phyloP scores from a whole-genome alignment of 1,140 invertebrate species.

The Pararge aegeria region DNA sequence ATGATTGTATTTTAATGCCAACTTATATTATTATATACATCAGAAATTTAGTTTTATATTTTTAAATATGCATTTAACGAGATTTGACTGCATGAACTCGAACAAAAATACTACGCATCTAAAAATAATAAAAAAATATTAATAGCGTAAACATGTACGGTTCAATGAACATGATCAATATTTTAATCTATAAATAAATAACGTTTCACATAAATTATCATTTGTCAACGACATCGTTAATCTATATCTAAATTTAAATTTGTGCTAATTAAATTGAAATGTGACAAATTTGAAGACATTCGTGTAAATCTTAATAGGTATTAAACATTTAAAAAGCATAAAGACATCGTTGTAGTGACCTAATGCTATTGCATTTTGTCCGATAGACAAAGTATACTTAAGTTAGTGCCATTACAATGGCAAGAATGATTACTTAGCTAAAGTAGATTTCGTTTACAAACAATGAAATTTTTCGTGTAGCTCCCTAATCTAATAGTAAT shows the following conservation, averaged over 20 bases:
- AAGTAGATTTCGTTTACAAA: constrained; percentile 22
- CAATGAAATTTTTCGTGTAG: constrained; percentile 5
- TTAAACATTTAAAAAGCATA: constrained; percentile 55
- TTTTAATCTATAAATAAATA: constrained; percentile 37
- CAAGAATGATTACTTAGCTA: constrained; percentile 25
- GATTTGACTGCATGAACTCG: constrained; percentile 78
- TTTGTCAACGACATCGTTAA: constrained; percentile 44
- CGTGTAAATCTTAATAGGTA: constrained; percentile 37
- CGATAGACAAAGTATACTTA: constrained; percentile 12
- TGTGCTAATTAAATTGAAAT: constrained; percentile 71
- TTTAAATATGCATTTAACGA: constrained; percentile 61
- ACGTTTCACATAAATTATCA: constrained; percentile 41
- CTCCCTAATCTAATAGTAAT: constrained; percentile 57
- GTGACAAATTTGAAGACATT: constrained; percentile 61
- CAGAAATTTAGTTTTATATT: constrained; percentile 18
- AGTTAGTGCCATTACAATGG: constrained; percentile 17
- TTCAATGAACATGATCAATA: constrained; percentile 14
- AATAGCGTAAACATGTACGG: constrained; percentile 28
- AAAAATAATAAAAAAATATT: constrained; percentile 38
- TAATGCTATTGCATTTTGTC: constrained; percentile 39
- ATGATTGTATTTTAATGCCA: constrained; percentile 35
- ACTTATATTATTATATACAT: constrained; percentile 39
- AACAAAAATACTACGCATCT: constrained; percentile 39
- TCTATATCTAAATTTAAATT: constrained; percentile 55
- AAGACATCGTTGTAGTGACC: constrained; percentile 67